phyloP scores from a whole-genome alignment of 2,888 invertebrate species.

The Meghimatium bilineatum region DNA sequence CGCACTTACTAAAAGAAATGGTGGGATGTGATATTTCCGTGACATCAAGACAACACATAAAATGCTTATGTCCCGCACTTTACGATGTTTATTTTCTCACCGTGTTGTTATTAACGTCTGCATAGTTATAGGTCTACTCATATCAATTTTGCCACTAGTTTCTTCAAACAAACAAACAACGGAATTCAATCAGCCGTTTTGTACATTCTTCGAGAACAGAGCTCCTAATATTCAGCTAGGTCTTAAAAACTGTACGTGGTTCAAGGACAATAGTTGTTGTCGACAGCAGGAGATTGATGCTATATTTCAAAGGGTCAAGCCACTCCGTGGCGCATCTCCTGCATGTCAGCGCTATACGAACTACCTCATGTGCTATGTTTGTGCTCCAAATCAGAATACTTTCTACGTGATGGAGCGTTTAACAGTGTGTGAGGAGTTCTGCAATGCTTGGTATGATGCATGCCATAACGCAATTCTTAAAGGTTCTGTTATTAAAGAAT shows the following conservation, averaged over 20 bases:
- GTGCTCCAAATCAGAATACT: conserved; percentile 75
- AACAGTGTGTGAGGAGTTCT: conserved; percentile 76
- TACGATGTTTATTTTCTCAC: not conserved
- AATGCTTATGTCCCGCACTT: not conserved
- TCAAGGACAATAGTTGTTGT: conserved; percentile 73
- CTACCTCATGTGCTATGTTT: conserved; percentile 78
- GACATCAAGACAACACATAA: not conserved
- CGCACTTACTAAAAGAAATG: not conserved
- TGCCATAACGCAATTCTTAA: conserved; percentile 75
- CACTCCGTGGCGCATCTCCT: conserved; percentile 74
- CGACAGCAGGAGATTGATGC: conserved; percentile 77
- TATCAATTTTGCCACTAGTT: not conserved
- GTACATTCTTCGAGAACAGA: conserved; percentile 76
- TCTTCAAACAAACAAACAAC: not conserved
- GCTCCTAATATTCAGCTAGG: conserved; percentile 73
- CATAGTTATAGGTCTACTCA: not conserved
- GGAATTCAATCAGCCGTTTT: conserved; percentile 59
- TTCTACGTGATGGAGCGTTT: conserved; percentile 74
- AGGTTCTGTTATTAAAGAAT: conserved; percentile 72
- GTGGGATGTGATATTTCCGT: not conserved
- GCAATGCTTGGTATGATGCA: conserved; percentile 74
- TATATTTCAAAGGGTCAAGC: conserved; percentile 76
- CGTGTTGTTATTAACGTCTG: not conserved
- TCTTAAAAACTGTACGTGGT: conserved; percentile 77
- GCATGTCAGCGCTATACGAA: conserved; percentile 76